Evolutionary conservation across 2,888 invertebrate species (phyloP).

Genomic region (Mesoligia furuncula): DNA sequence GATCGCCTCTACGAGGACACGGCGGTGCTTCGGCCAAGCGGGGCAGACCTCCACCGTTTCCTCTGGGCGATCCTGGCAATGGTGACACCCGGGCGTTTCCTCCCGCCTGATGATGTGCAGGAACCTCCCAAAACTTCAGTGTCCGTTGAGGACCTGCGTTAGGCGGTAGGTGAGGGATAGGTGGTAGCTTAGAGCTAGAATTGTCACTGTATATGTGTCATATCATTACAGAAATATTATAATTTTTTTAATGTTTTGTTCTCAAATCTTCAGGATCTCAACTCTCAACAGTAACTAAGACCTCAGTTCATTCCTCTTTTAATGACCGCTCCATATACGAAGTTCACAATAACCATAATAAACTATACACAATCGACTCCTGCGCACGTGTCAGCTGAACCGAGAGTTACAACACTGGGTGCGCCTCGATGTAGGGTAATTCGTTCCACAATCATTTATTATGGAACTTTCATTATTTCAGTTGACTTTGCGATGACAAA

Average conservation of each 20-base stretch:
- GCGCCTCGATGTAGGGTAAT: constrained; percentile 56
- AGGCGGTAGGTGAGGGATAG: too few relatives aligned
- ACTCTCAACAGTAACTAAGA: constrained; percentile 2
- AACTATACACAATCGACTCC: constrained; percentile 56
- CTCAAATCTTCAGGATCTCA: not conserved
- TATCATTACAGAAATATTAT: not conserved
- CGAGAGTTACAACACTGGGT: constrained; percentile 53
- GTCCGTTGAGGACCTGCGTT: too few relatives aligned
- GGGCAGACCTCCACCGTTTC: too few relatives aligned
- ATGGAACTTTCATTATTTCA: constrained; percentile 42
- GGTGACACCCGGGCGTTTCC: too few relatives aligned
- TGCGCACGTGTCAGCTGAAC: constrained; percentile 54
- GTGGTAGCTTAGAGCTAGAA: not conserved
- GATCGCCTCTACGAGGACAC: too few relatives aligned
- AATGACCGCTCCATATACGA: constrained; percentile 29
- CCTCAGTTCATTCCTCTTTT: constrained; percentile 15
- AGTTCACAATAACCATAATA: constrained; percentile 43
- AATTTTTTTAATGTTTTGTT: not conserved
- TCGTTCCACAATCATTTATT: constrained; percentile 50
- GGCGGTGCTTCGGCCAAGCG: too few relatives aligned
- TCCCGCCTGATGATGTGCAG: too few relatives aligned
- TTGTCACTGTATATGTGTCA: not conserved
- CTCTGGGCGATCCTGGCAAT: too few relatives aligned
- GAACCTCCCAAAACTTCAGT: too few relatives aligned
- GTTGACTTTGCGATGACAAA: constrained; percentile 21